Conservation (phyloP, 2,888 invertebrate genomes). For the Proisotoma minuta region DNA sequence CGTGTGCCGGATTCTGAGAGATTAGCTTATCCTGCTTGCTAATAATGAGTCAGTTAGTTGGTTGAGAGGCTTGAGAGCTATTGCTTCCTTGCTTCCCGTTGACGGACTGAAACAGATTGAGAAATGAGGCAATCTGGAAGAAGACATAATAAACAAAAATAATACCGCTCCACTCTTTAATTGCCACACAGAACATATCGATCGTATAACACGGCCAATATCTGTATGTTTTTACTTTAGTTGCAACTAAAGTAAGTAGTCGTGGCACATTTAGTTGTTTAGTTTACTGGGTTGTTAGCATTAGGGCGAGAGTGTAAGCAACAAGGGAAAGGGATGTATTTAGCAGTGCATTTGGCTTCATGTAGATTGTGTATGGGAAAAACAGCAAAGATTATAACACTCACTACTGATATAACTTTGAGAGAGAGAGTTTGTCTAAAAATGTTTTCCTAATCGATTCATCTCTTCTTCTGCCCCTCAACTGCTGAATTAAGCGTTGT, state of each 20-base stretch:
- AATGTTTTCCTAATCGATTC: constrained; percentile 44
- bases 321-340: not conserved
- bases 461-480: constrained; percentile 16
- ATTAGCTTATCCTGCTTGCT: too few species aligned
- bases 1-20: too few species aligned
- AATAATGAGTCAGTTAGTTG: too few species aligned
- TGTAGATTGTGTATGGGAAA: too few species aligned
- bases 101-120: constrained; percentile 38
- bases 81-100: constrained; percentile 15
- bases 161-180: constrained; percentile 42
- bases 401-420: too few species aligned
- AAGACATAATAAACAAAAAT: constrained; percentile 42
- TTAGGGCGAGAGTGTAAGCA: not conserved
- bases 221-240: not conserved
- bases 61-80: too few species aligned
- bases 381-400: too few species aligned
- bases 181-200: constrained; percentile 37
- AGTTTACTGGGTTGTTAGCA: constrained; percentile 1
- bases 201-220: constrained; percentile 29
- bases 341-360: not conserved
- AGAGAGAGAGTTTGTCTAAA: constrained; percentile 45
- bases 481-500: constrained; percentile 19
- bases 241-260: not conserved
- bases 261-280: constrained; percentile 1
- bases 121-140: constrained; percentile 38